Base-by-base conservation (phyloP, 2,888 invertebrate genomes). In the Dastarcus helophoroides region DNA sequence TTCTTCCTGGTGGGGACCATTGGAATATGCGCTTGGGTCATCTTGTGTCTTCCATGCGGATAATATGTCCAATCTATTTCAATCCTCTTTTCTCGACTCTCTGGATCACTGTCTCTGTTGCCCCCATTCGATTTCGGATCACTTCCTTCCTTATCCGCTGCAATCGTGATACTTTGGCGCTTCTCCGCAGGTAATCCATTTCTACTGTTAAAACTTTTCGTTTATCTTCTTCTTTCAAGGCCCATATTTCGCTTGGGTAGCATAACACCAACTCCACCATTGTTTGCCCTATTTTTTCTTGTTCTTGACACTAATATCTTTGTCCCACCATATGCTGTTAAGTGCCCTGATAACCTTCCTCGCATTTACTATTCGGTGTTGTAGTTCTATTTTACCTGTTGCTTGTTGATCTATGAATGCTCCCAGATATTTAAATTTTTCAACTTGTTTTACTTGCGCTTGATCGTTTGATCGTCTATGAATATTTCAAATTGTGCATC, bases 251-350 rank as follows among this genome's bases (percentile, higher is more conserved):
- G 10, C 15, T 9, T 9, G 28, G 15, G 24, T 29, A 33, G n/a
- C 13, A n/a, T 4, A 30, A 30, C 17, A 13, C 13, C 17, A 30
- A 32, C 15, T 35, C 31, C 19, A 32, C 31, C 7, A 31, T 3
- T 3, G 14, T 14, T 6, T 14, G 9, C 10, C 35, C 32, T 15
- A 35, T 7, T 28, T 25, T 14, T 27, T 28, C 14, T 32, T 35
- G 13, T 17, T 35, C 8, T 6, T 23, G 2, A 16, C 4, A 22
- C 2, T 4, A 10, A 33, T 24, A 24, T 33, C 10, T 8, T 30
- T 31, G 19, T 31, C 35, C 31, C 35, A 35, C 35, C 31, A 31
- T 7, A 35, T 2, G 7, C 8, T 8, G 23, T 35, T 35, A 4
- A 35, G 27, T 9, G 17, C 26, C 7, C 32, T 32, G 7, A 35